Evolutionary conservation across 2,888 invertebrate species (phyloP).

Genomic region (Caenorhabditis japonica): DNA sequence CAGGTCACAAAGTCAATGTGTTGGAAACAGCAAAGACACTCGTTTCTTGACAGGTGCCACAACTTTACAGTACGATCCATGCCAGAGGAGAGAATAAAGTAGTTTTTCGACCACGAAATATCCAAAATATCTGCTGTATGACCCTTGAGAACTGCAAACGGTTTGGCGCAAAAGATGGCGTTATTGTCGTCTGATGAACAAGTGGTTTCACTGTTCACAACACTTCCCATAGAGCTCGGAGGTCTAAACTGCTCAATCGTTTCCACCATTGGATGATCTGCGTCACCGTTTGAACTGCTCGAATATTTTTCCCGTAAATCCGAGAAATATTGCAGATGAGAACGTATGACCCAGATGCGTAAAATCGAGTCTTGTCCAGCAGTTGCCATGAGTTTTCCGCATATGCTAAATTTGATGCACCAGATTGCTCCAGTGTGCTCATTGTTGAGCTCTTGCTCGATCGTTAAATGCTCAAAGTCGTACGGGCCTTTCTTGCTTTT

Average conservation of each 20-base stretch:
- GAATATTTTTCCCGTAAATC: constrained; percentile 91
- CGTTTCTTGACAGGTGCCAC: constrained; percentile 96
- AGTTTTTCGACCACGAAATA: constrained; percentile 94
- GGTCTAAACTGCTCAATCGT: constrained; percentile 59
- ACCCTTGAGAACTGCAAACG: constrained; percentile 80
- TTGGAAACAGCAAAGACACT: constrained; percentile 98
- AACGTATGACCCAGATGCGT: constrained; percentile 93
- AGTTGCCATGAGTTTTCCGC: constrained; percentile 89
- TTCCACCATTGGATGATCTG: constrained; percentile 56
- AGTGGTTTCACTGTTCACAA: constrained; percentile 39
- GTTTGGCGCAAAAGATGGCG: constrained; percentile 46
- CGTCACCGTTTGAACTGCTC: constrained; percentile 43
- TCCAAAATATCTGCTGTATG: constrained; percentile 96
- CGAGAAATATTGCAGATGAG: constrained; percentile 90
- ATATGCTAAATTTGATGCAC: constrained; percentile 98
- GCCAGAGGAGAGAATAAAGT: constrained; percentile 74
- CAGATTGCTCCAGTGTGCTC: constrained; percentile 91
- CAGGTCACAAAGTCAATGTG: constrained; percentile 99
- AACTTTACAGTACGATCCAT: constrained; percentile 87
- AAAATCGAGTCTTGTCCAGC: constrained; percentile 96
- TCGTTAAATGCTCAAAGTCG: constrained; percentile 91
- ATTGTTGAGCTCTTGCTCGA: constrained; percentile 87
- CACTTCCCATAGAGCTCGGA: constrained; percentile 56
- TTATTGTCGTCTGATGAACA: constrained; percentile 23
- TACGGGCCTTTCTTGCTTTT: constrained; percentile 96